A percentile compares a stretch with the other conserved stretches of the same genome.
Conservation (phyloP, 2,888 invertebrate species). For the Microplitis deprimator region DNA sequence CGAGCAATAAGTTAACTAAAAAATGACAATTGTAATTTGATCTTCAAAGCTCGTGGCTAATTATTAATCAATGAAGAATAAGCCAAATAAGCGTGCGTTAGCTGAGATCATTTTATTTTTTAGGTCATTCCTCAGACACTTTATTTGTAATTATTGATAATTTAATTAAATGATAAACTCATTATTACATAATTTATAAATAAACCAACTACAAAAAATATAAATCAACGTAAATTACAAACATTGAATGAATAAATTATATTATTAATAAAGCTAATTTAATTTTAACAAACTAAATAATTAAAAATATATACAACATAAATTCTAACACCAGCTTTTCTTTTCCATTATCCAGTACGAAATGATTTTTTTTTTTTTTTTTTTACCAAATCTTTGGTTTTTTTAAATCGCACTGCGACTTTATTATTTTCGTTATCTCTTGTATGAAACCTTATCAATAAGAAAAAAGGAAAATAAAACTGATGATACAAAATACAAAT, state of each 20-base stretch:
- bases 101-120: not conserved
- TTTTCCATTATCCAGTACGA: not conserved
- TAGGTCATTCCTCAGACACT: not conserved
- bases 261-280: not conserved
- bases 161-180: not conserved
- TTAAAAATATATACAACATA: not conserved
- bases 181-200: not conserved
- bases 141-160: not conserved
- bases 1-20: conserved; percentile 1
- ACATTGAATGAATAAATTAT: not conserved
- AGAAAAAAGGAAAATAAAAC: conserved; percentile 21
- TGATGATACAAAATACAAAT: conserved; percentile 23
- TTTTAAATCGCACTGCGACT: not conserved
- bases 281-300: not conserved
- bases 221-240: not conserved
- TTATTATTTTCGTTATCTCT: not conserved
- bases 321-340: not conserved
- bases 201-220: not conserved
- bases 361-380: not conserved
- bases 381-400: conserved; percentile 20
- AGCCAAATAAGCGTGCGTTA: not conserved
- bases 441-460: not conserved
- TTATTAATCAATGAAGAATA: not conserved
- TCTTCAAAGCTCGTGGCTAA: not conserved
- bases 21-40: not conserved